Conservation (phyloP, 2,797 vertebrate genomes). For the Anas capensis region DNA sequence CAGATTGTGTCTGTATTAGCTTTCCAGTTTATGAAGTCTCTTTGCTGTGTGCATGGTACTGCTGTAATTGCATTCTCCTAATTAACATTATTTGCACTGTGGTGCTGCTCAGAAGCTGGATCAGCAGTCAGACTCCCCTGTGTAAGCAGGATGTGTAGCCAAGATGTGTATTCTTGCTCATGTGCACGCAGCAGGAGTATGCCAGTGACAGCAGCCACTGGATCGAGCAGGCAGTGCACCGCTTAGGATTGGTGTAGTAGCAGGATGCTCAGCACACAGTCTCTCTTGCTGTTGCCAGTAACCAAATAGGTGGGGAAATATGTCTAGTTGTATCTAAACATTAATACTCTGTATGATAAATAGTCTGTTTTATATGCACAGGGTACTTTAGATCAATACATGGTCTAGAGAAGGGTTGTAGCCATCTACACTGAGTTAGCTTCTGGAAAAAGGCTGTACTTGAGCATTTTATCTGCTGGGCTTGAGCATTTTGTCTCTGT, state of each 20-base stretch:
- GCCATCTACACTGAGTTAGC: not conserved
- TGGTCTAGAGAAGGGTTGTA: not conserved
- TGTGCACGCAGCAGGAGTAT: accelerated
- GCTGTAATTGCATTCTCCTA: conserved; percentile 14
- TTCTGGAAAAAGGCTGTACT: not conserved
- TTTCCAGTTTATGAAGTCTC: not conserved
- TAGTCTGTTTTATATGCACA: not conserved
- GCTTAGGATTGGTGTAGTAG: not conserved
- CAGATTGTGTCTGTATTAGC: not conserved
- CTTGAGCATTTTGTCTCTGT: not conserved
- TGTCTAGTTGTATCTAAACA: not conserved
- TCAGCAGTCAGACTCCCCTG: not conserved
- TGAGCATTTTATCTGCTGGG: not conserved
- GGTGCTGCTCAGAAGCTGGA: not conserved
- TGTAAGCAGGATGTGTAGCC: not conserved
- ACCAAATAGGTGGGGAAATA: not conserved
- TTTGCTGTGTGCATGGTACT: accelerated
- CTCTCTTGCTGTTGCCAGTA: not conserved
- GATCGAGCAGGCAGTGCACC: not conserved
- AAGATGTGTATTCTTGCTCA: not conserved
- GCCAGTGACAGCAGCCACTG: not conserved
- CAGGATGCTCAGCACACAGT: accelerated
- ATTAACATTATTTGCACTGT: not conserved
- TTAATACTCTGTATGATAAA: not conserved
- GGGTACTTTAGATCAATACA: not conserved